Percentiles rank a stretch among this genome's conserved stretches.
phyloP scores from a whole-genome alignment of 2,888 invertebrate species.

The Patella caerulea region DNA sequence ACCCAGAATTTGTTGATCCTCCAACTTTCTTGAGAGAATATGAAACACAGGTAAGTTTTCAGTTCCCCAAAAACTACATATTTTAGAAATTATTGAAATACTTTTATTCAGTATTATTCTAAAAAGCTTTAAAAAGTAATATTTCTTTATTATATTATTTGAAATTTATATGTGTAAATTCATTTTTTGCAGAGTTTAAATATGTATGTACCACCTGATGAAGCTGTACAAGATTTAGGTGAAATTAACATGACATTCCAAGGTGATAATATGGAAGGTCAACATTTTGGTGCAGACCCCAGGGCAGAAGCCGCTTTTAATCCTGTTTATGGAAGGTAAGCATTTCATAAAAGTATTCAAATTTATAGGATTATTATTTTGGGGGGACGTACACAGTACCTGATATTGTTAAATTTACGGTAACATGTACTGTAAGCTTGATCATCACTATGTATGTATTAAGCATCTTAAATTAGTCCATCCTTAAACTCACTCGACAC shows the following conservation, averaged over 20 bases:
- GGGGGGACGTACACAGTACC: not conserved
- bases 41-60: constrained; percentile 83
- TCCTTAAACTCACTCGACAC: no score
- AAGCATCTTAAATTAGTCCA: no score
- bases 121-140: no score
- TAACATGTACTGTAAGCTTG: no score
- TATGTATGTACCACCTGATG: constrained; percentile 52
- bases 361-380: not conserved
- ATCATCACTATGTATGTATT: no score
- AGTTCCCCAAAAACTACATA: no score
- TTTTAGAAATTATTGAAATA: no score
- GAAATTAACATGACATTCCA: constrained; percentile 45
- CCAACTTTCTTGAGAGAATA: constrained; percentile 84
- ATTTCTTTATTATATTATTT: no score
- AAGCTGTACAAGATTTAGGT: constrained; percentile 34
- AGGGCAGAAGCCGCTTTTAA: constrained; percentile 41
- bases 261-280: constrained; percentile 39
- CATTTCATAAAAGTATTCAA: constrained; percentile 12
- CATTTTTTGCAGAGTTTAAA: constrained; percentile 43
- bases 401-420: no score
- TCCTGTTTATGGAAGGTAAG: constrained; percentile 50
- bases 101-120: no score
- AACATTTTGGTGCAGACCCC: constrained; percentile 34
- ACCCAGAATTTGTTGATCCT: constrained; percentile 81
- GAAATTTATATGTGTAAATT: no score